phyloP scores from a whole-genome alignment of 2,113 vertebrate species.

The Tringa solitaria region DNA sequence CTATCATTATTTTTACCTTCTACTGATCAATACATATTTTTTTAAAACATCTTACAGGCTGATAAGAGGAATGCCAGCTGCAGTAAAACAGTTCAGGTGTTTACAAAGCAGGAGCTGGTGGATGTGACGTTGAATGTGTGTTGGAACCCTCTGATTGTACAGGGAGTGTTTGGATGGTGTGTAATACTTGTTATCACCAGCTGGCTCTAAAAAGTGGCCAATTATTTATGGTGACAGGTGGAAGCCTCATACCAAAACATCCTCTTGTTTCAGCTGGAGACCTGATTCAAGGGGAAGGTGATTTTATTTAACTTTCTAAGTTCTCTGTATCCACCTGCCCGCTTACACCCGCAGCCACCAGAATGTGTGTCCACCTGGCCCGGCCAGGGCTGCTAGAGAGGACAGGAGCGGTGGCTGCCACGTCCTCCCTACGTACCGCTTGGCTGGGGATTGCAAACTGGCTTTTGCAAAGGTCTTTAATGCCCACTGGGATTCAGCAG shows the following conservation, averaged over 20 bases:
- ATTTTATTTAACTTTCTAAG: neutral
- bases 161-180: accelerated
- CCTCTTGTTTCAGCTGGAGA: neutral
- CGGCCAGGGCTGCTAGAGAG: neutral
- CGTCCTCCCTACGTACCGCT: accelerated
- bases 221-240: neutral
- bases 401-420: neutral
- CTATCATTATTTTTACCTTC: neutral
- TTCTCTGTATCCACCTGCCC: neutral
- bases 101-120: neutral
- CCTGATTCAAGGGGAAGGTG: neutral
- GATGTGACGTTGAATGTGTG: accelerated
- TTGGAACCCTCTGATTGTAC: neutral
- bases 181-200: neutral
- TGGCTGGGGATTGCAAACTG: neutral
- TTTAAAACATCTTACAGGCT: neutral
- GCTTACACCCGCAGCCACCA: accelerated
- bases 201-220: neutral
- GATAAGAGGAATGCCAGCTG: neutral
- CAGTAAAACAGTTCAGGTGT: neutral
- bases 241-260: neutral
- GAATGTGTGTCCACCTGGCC: neutral
- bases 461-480: neutral
- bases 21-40: neutral
- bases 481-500: neutral